Evolutionary conservation across 2,797 vertebrate species (phyloP), one percentile per base, ranked within the genome.

Genomic region (Fringilla coelebs): DNA sequence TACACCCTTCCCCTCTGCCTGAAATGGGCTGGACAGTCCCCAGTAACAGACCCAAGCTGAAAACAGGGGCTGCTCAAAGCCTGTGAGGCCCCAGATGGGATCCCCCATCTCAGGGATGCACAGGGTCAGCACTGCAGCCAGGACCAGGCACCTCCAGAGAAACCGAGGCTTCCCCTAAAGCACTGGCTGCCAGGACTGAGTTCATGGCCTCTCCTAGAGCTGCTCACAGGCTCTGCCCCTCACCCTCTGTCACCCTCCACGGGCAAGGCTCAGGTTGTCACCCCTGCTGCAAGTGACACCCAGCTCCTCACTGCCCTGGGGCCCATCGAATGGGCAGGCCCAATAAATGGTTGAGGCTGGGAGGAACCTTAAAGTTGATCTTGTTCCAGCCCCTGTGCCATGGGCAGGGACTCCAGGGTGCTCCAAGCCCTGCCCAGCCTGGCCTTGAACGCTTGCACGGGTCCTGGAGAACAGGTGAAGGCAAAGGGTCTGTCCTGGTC

Each of bases 111-210:
- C 46, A 0, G 22, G 51, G 18, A 63, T 20, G 41, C 36, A 12
- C 3, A 0, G 9, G 14, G 9, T 38, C 54, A 48, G 58, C 19
- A 1, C 76, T 28, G 21, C 58, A 36, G 55, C 13, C 2, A 2
- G 46, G 26, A 57, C 49, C 1, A 20, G 19, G 14, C 17, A 16
- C 16, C 40, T 51, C 45, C 67, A 61, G n/a, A 9, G 36, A 92
- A 75, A 40, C 8, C 1, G 0, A 57, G 36, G 28, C 16, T 79
- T 38, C 10, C 15, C 34, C 48, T 46, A 21, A 55, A 81, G 76
- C 34, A 36, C 9, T 1, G 4, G 9, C 22, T 65, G 29, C 26
- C 40, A 57, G 60, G 32, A 46, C 16, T 5, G 2, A 76, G 24
- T 5, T 57, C 46, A 22, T 49, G 40, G 10, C 34, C 25, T 31